Conservation (phyloP, 2,113 vertebrate genomes). For the Sinocyclocheilus grahami region DNA sequence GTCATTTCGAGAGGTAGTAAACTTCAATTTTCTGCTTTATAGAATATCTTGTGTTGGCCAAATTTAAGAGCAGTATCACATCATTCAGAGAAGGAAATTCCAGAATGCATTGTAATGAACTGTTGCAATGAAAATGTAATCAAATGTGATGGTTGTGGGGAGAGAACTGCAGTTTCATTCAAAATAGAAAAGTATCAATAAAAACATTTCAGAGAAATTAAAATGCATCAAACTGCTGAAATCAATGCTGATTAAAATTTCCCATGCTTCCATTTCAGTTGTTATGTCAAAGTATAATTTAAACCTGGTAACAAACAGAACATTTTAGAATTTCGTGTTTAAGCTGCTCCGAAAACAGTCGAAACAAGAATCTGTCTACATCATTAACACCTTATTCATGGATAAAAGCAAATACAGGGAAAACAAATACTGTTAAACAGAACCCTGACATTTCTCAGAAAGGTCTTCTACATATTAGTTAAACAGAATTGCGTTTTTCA, state of each 20-base stretch:
- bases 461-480: not conserved
- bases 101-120: not conserved
- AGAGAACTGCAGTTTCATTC: not conserved
- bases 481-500: not conserved
- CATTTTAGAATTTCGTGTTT: not conserved
- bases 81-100: not conserved
- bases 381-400: not conserved
- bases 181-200: not conserved
- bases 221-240: not conserved
- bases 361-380: not conserved
- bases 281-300: not conserved
- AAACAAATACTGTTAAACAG: not conserved
- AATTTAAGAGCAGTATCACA: not conserved
- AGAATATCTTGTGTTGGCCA: not conserved
- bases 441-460: constrained; percentile 6
- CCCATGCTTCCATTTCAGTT: not conserved
- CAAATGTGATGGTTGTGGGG: not conserved
- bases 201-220: not conserved
- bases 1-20: not conserved
- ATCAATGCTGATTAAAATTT: not conserved
- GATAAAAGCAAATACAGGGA: not conserved
- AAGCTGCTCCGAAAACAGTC: not conserved
- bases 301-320: not conserved
- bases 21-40: not conserved
- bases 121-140: not conserved